Percentiles rank a stretch among this genome's conserved stretches.
Evolutionary conservation across 2,888 invertebrate species (phyloP).

Genomic region (Galerucella nymphaeae): DNA sequence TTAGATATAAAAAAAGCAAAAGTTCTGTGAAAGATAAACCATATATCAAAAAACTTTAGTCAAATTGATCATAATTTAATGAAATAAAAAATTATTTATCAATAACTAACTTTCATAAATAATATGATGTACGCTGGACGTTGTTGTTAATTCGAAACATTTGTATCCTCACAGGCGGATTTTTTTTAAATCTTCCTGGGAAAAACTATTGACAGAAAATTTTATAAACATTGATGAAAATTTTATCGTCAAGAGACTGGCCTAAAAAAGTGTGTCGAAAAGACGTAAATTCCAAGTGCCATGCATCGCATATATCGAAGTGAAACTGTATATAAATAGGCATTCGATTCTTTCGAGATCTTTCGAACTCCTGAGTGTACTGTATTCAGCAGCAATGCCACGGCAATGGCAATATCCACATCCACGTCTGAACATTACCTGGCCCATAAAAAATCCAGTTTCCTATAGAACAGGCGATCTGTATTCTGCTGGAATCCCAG

Average conservation of each 20-base stretch:
- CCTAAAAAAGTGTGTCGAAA: slow-evolving; percentile 39
- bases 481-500: slow-evolving; percentile 59
- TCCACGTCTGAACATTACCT: slow-evolving; percentile 63
- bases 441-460: slow-evolving; percentile 61
- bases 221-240: not conserved
- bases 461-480: slow-evolving; percentile 59
- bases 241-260: not conserved
- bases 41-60: too few relatives aligned
- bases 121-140: too few relatives aligned
- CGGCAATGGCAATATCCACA: slow-evolving; percentile 52
- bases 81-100: too few relatives aligned
- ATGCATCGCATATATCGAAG: slow-evolving; percentile 15
- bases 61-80: too few relatives aligned
- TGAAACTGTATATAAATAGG: slow-evolving; percentile 18
- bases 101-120: too few relatives aligned
- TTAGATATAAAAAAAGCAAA: too few relatives aligned
- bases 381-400: slow-evolving; percentile 41
- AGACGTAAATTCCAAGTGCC: slow-evolving; percentile 42
- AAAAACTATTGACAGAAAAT: too few relatives aligned
- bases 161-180: too few relatives aligned
- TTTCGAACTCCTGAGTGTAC: slow-evolving; percentile 22
- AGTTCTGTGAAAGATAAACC: too few relatives aligned
- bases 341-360: slow-evolving; percentile 17
- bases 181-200: too few relatives aligned
- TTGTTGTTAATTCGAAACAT: too few relatives aligned